phyloP scores from a whole-genome alignment of 2,888 invertebrate species.

The Amitus sp. region DNA sequence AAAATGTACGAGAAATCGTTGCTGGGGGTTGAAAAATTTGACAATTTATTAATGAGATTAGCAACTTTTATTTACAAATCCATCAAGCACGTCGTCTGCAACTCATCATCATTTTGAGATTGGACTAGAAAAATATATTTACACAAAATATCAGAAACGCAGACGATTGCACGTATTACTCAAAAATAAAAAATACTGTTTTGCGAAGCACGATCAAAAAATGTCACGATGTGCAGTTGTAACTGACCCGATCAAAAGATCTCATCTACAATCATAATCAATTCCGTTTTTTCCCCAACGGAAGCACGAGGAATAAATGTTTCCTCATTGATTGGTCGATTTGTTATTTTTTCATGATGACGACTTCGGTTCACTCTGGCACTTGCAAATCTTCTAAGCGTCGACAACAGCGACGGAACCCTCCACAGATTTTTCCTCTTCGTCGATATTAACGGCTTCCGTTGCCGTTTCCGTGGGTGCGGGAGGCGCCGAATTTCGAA shows the following conservation, averaged over 20 bases:
- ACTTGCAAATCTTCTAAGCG: conserved; percentile 9
- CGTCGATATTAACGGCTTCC: conserved; percentile 56
- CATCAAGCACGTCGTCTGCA: neutral
- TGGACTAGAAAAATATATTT: conserved; percentile 37
- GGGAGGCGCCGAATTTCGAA: conserved; percentile 24
- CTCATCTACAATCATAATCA: too few species aligned
- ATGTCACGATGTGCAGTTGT: too few species aligned
- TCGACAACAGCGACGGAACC: conserved; percentile 38
- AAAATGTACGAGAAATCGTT: too few species aligned
- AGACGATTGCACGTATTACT: neutral
- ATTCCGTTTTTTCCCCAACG: too few species aligned
- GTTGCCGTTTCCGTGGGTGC: conserved; percentile 55
- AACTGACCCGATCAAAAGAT: too few species aligned
- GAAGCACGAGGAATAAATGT: neutral
- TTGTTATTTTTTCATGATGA: neutral
- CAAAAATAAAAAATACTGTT: conserved; percentile 1
- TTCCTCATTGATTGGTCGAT: neutral
- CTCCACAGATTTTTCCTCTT: conserved; percentile 47
- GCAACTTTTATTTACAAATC: conserved; percentile 1
- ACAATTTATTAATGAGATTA: conserved; percentile 1
- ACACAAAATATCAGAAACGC: conserved; percentile 2
- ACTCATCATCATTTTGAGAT: conserved; percentile 12
- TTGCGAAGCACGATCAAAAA: neutral
- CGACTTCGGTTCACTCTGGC: neutral
- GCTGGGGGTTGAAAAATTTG: neutral